Base-by-base conservation (phyloP, 2,113 vertebrate genomes). In the Vulpes lagopus region DNA sequence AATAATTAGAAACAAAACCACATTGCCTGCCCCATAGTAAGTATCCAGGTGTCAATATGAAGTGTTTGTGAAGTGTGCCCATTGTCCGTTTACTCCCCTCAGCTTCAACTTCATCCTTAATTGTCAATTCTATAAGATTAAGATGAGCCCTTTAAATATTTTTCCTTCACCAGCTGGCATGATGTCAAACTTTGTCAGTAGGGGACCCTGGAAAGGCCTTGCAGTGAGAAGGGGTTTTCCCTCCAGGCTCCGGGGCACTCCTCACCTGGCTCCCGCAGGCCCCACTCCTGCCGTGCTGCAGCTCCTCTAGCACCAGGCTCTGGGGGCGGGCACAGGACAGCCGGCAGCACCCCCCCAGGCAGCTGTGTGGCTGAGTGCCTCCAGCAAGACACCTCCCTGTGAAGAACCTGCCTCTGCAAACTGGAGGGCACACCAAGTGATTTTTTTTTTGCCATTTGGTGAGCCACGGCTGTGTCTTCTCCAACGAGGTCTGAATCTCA, bases 231-330 rank as follows among this genome's bases (percentile, higher is more conserved):
- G 35, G 27, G 16, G 27, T 32, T 71, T 53, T 92, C 53, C 30
- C 59, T 30, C 51, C 51, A 25, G 22, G 78, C 53, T 11, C 19
- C 19, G 4, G 89, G 22, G n/a, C 43, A 55, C 64, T 20, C 30
- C 11, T 35, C 4, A 1, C 32, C 19, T 1, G 20, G 19, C 30
- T 64, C 12, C 0, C 1, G 35, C 69, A 0, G 22, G 30, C 5
- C 16, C n/a, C 38, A 43, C 8, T 23, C 17, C 64, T 19, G 8
- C 9, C 1, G 8, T 1, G 25, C 49, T 16, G 35, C 11, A 0
- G 11, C 69, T 32, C 15, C 69, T 32, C 86, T 2, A 8, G 59
- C 0, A 53, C 14, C 43, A 1, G 30, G 30, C 59, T 25, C 60
- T 8, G 38, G 12, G 43, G 53, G 27, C 10, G 38, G 12, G 43